These are phyloP conservation scores for Tachysurus vachellii DNA, from an alignment of 2,113 vertebrate genomes.

Conservation along the genomic window DNA sequence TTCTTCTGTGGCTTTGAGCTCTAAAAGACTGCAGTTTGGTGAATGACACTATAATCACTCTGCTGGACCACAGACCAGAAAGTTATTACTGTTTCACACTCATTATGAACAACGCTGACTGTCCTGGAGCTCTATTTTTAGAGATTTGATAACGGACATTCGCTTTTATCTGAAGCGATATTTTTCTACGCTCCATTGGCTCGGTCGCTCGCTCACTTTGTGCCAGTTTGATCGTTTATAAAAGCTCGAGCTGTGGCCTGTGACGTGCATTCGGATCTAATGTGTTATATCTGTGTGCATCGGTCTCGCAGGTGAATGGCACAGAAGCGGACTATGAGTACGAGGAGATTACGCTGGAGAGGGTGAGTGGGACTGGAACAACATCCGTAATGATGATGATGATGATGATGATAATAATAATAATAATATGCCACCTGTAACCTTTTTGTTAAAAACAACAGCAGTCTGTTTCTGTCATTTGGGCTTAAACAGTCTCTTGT, in stretches of 20 bases:
- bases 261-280: neutral
- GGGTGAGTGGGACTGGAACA: slow-evolving; percentile 73
- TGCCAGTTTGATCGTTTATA: neutral
- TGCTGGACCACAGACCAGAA: neutral
- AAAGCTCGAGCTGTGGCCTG: neutral
- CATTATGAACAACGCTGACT: too few relatives aligned
- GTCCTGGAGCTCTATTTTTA: neutral
- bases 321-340: slow-evolving; percentile 96
- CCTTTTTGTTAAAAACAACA: too few relatives aligned
- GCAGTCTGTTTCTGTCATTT: too few relatives aligned
- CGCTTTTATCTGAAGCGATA: neutral
- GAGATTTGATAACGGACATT: neutral
- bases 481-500: neutral
- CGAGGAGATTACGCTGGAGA: slow-evolving; percentile 97
- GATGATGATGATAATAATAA: neutral
- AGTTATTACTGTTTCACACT: neutral
- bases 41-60: neutral
- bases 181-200: neutral
- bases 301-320: slow-evolving; percentile 84
- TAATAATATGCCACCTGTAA: neutral
- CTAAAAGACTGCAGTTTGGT: neutral
- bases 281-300: neutral
- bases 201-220: neutral
- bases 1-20: neutral
- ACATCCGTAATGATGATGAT: neutral